Evolutionary conservation across 1,140 invertebrate genomes (phyloP).

Genomic region (Drosophila repleta): DNA sequence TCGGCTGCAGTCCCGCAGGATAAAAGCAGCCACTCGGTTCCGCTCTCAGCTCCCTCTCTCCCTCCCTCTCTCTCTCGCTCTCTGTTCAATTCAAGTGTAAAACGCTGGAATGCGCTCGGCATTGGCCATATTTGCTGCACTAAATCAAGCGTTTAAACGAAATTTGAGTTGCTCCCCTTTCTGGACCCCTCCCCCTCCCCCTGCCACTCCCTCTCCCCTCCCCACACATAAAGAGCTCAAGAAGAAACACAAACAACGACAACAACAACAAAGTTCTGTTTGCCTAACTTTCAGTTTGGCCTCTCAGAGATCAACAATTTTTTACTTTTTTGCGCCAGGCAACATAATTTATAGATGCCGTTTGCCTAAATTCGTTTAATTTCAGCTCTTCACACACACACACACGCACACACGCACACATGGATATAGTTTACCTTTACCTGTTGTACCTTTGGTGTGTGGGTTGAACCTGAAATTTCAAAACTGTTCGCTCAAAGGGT

Average conservation of each 20-base stretch:
- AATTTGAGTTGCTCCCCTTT: conserved; percentile 65
- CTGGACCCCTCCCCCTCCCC: not conserved
- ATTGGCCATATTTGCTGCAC: conserved; percentile 74
- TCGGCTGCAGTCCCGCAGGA: conserved; percentile 52
- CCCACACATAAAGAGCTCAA: conserved; percentile 16
- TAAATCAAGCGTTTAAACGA: conserved; percentile 82
- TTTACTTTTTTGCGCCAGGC: conserved; percentile 29
- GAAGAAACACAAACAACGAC: conserved; percentile 23
- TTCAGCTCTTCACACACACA: conserved; percentile 55
- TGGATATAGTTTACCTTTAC: conserved; percentile 27
- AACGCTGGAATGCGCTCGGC: conserved; percentile 74
- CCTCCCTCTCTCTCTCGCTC: conserved; percentile 14
- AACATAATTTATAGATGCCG: conserved; percentile 81
- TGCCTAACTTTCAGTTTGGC: conserved; percentile 16
- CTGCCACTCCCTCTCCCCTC: too few species aligned
- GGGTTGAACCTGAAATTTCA: conserved; percentile 14
- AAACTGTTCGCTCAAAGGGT: conserved; percentile 45
- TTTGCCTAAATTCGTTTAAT: conserved; percentile 82
- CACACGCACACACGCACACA: conserved; percentile 13
- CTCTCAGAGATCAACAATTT: conserved; percentile 56
- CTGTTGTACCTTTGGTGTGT: conserved; percentile 41
- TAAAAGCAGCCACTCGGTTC: conserved; percentile 66
- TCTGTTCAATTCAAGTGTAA: conserved; percentile 69
- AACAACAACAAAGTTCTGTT: conserved; percentile 15
- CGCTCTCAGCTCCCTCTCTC: conserved; percentile 5